Conservation (phyloP, 2,113 vertebrate species). For the Ailurus styani region DNA sequence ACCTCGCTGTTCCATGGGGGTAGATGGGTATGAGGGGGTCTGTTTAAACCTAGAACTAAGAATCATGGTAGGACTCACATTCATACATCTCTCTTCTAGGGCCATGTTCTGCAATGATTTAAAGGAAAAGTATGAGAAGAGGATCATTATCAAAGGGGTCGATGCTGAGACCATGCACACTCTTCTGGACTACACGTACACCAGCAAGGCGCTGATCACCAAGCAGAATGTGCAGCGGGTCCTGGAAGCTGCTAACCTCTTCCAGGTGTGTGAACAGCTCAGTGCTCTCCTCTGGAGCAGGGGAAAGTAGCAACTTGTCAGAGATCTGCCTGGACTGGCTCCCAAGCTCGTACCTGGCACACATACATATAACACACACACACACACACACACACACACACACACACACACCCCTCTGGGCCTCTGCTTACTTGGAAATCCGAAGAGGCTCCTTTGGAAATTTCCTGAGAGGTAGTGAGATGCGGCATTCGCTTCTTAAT, state of each 20-base stretch:
- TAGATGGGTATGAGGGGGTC: background rate
- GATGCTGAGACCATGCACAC: conserved; percentile 92
- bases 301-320: background rate
- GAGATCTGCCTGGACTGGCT: background rate
- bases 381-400: background rate
- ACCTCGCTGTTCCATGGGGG: background rate
- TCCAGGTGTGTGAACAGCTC: conserved; percentile 87
- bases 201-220: conserved; percentile 92
- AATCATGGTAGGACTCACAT: background rate
- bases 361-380: background rate
- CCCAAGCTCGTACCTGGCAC: background rate
- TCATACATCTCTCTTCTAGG: conserved; percentile 80
- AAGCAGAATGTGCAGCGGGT: conserved; percentile 93
- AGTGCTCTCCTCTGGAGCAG: background rate
- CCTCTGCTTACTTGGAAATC: conserved; percentile 6
- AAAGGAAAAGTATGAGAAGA: conserved; percentile 93
- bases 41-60: background rate
- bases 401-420: background rate
- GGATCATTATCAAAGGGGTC: conserved; percentile 92
- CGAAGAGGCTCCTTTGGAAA: background rate
- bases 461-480: background rate
- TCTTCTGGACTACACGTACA: conserved; percentile 96
- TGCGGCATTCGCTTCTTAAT: background rate
- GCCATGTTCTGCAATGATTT: conserved; percentile 98
- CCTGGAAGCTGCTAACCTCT: conserved; percentile 94